Conservation (phyloP, 2,888 invertebrate genomes). For the Heliothis peltigera region DNA sequence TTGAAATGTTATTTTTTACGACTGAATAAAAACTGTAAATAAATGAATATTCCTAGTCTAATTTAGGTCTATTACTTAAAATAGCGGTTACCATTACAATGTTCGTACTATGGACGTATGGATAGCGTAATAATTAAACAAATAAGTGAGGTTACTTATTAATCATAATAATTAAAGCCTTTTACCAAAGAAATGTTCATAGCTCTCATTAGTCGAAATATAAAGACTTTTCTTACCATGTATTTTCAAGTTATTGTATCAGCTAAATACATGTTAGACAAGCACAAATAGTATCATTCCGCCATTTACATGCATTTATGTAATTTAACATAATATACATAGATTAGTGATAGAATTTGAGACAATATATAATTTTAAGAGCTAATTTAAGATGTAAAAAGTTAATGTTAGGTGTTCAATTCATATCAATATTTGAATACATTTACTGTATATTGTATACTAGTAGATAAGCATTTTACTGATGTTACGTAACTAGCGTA, state of each 20-base stretch:
- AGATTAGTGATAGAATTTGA: constrained; percentile 75
- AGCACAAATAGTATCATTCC: constrained; percentile 56
- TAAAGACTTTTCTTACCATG: constrained; percentile 12
- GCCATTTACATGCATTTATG: constrained; percentile 56
- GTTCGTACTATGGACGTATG: constrained; percentile 37
- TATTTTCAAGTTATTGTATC: constrained; percentile 14
- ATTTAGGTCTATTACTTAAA: constrained; percentile 73
- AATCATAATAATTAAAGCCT: constrained; percentile 18
- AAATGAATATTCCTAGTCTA: constrained; percentile 75
- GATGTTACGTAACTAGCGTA: constrained; percentile 13
- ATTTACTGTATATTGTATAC: constrained; percentile 55
- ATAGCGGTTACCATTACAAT: constrained; percentile 61
- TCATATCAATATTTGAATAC: constrained; percentile 64
- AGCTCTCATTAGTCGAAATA: constrained; percentile 30
- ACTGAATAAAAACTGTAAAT: constrained; percentile 81
- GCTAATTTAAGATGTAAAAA: constrained; percentile 59
- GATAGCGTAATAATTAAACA: constrained; percentile 22
- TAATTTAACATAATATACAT: constrained; percentile 21
- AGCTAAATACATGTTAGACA: constrained; percentile 39
- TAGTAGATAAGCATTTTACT: constrained; percentile 48
- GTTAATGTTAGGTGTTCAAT: constrained; percentile 63
- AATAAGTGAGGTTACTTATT: constrained; percentile 43
- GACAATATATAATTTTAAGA: constrained; percentile 84
- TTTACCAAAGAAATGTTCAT: constrained; percentile 61
- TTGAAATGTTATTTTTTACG: constrained; percentile 66